phyloP scores from a whole-genome alignment of 2,113 vertebrate species.

The Petrocephalus microphthalmus region DNA sequence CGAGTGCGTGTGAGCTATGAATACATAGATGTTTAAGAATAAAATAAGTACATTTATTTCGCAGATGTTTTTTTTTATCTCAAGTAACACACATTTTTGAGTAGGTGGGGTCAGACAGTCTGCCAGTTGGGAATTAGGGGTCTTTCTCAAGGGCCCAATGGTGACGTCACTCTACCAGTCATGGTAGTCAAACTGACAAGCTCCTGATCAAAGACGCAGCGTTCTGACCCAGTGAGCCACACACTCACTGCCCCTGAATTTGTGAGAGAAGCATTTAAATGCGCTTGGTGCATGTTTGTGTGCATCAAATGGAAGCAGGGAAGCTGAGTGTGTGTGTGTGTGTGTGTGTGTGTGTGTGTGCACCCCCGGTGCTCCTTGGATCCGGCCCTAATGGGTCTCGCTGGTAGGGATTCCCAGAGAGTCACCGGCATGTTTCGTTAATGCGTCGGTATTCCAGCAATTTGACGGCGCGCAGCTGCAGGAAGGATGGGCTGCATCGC shows the following conservation, averaged over 20 bases:
- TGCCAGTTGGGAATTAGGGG: neutral
- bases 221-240: neutral
- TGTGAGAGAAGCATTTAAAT: too few relatives aligned
- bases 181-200: neutral
- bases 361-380: neutral
- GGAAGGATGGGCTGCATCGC: conserved; percentile 33
- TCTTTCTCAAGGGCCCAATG: neutral
- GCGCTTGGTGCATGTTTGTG: neutral
- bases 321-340: neutral
- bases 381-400: conserved; percentile 27
- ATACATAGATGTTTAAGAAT: neutral
- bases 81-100: neutral
- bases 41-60: neutral
- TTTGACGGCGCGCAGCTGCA: conserved; percentile 51
- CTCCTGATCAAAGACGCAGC: neutral
- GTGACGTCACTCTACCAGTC: neutral
- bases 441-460: conserved; percentile 41
- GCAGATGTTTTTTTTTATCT: neutral
- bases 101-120: neutral
- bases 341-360: neutral
- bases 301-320: neutral
- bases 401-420: conserved; percentile 32
- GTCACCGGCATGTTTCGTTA: conserved; percentile 24
- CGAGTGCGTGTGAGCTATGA: neutral
- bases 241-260: neutral